Evolutionary conservation across 2,888 invertebrate species (phyloP).

Genomic region (Dione juno): DNA sequence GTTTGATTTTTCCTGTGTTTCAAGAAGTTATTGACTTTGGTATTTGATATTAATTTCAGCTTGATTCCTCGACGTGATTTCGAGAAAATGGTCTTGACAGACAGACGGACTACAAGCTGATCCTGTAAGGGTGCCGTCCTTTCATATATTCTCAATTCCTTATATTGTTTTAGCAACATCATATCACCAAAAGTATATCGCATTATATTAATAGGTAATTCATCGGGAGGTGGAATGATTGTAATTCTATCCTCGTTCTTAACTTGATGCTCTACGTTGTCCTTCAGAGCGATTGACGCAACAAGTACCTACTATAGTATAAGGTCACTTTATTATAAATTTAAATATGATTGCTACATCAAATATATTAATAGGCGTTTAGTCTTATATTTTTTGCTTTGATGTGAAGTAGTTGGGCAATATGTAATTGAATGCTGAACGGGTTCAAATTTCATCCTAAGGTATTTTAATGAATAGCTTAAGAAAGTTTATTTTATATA

Average conservation of each 20-base stretch:
- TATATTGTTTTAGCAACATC: no score
- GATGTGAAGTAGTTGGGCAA: neutral
- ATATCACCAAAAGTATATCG: no score
- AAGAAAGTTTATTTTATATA: no score
- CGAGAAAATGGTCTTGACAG: no score
- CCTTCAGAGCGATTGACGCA: conserved; percentile 10
- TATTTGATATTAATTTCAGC: no score
- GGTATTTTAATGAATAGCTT: neutral
- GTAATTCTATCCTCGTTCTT: conserved; percentile 14
- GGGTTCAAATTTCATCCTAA: neutral
- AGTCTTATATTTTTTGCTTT: neutral
- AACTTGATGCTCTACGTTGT: conserved; percentile 5
- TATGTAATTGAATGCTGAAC: neutral
- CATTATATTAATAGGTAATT: conserved; percentile 3
- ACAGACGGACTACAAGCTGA: no score
- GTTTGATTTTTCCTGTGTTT: no score
- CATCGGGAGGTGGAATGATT: neutral
- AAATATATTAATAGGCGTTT: neutral
- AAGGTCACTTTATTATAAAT: conserved; percentile 11
- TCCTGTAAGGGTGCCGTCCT: no score
- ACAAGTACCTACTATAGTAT: neutral
- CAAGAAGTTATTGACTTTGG: no score
- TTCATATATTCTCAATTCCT: no score
- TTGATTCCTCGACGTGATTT: no score
- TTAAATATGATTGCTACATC: conserved; percentile 13